A percentile compares a stretch with the other conserved stretches of the same genome.
These are phyloP conservation scores for Craterocephalus amniculus DNA, from an alignment of 2,797 vertebrate species.

Conservation along the genomic window DNA sequence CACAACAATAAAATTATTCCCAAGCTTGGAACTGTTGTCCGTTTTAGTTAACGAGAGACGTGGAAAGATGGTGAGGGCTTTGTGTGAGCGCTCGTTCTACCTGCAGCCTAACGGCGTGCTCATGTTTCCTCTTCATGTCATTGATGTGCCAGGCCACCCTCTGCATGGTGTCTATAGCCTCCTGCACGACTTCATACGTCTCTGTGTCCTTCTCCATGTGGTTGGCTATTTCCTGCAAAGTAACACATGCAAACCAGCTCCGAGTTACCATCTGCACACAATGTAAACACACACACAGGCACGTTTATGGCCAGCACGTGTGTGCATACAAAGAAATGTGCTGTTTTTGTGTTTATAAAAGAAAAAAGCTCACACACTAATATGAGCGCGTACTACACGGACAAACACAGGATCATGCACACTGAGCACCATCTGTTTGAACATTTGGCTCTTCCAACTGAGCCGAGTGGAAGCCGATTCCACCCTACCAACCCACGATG, in stretches of 20 bases:
- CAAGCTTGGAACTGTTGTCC: constrained; percentile 7
- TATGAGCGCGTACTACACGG: constrained; percentile 6
- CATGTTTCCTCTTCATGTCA: constrained; percentile 99
- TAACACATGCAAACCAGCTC: constrained; percentile 8
- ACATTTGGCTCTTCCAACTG: constrained; percentile 65
- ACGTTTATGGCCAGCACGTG: background rate
- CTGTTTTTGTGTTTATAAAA: constrained; percentile 22
- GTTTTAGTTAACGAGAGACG: constrained; percentile 23
- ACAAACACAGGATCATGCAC: constrained; percentile 46
- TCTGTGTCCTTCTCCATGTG: constrained; percentile 97
- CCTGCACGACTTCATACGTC: constrained; percentile 93
- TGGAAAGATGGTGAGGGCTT: background rate
- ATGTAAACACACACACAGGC: background rate
- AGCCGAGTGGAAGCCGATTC: constrained; percentile 8
- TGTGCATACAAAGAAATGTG: constrained; percentile 2
- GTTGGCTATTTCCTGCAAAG: constrained; percentile 93
- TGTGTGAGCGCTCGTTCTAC: constrained; percentile 70
- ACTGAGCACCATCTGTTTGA: constrained; percentile 69
- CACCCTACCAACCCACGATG: background rate
- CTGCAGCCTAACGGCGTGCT: constrained; percentile 93
- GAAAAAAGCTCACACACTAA: background rate
- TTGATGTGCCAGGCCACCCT: constrained; percentile 99
- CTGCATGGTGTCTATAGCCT: constrained; percentile 99
- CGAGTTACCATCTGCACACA: constrained; percentile 22
- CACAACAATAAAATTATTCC: constrained; percentile 38